Percentiles rank a stretch among this genome's conserved stretches.
phyloP scores from a whole-genome alignment of 2,113 vertebrate genomes.

The Muntiacus muntjak region DNA sequence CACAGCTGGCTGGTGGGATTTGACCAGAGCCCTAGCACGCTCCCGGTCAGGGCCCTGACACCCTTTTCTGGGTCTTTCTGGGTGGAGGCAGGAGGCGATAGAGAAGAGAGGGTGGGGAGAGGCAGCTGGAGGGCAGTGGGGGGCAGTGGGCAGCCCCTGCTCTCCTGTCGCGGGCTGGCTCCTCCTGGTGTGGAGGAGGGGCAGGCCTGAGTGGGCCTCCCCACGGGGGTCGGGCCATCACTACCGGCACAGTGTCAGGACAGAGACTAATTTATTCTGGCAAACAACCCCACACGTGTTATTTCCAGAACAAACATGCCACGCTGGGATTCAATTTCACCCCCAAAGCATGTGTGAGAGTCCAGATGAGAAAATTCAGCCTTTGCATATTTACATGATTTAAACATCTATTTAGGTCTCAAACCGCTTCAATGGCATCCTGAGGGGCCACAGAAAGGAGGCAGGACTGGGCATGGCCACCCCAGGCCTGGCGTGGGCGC shows the following conservation, averaged over 20 bases:
- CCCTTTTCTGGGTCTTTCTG: background rate
- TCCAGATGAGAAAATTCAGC: background rate
- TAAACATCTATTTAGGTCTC: background rate
- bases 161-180: background rate
- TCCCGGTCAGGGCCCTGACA: background rate
- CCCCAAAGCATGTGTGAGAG: slow-evolving; percentile 35
- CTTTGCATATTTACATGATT: background rate
- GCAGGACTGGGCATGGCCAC: background rate
- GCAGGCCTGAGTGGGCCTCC: background rate
- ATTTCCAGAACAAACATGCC: background rate
- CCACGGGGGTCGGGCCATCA: background rate
- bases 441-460: background rate
- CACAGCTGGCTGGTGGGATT: background rate
- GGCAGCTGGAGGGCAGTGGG: too few relatives aligned
- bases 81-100: background rate
- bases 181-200: background rate
- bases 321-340: slow-evolving; percentile 57
- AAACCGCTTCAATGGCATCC: rapidly evolving
- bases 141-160: too few relatives aligned
- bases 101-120: background rate
- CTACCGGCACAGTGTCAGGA: background rate
- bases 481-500: background rate
- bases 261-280: background rate
- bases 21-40: too few relatives aligned
- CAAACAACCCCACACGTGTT: background rate